Evolutionary conservation across 2,888 invertebrate species (phyloP).

Genomic region (Drosophila macrothrix): DNA sequence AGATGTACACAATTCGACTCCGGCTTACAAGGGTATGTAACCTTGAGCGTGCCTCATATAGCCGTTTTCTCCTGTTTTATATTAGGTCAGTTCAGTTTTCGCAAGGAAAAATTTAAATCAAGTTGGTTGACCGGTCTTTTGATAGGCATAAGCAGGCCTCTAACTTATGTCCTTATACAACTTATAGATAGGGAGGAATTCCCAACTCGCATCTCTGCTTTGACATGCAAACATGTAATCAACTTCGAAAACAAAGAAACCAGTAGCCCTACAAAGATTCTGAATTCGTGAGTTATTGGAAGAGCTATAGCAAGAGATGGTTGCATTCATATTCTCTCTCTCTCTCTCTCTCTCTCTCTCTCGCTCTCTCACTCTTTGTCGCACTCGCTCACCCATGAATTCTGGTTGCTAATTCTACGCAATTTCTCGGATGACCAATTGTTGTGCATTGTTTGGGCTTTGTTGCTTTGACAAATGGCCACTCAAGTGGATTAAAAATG

Average conservation of each 20-base stretch:
- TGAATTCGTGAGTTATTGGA: no score
- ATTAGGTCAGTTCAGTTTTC: no score
- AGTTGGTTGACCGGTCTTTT: background rate
- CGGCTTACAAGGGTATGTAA: no score
- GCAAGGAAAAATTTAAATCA: no score
- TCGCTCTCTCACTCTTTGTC: no score
- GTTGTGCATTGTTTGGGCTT: conserved; percentile 10
- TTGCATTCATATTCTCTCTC: background rate
- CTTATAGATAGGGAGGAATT: background rate
- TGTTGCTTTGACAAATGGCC: conserved; percentile 82
- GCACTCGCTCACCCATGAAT: background rate
- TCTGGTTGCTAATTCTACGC: background rate
- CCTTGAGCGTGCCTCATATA: no score
- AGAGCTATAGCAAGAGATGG: background rate
- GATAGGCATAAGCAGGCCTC: background rate
- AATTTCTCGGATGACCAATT: conserved; percentile 25
- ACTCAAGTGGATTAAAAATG: conserved; percentile 84
- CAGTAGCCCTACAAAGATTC: background rate
- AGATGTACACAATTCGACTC: no score
- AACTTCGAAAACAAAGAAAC: no score
- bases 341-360: no score
- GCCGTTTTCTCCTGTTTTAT: no score
- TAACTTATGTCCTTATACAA: no score
- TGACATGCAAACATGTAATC: no score
- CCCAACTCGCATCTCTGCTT: background rate